A percentile compares a stretch with the other conserved stretches of the same genome.
Conservation (phyloP, 2,888 invertebrate genomes). For the Halictus quadricinctus region DNA sequence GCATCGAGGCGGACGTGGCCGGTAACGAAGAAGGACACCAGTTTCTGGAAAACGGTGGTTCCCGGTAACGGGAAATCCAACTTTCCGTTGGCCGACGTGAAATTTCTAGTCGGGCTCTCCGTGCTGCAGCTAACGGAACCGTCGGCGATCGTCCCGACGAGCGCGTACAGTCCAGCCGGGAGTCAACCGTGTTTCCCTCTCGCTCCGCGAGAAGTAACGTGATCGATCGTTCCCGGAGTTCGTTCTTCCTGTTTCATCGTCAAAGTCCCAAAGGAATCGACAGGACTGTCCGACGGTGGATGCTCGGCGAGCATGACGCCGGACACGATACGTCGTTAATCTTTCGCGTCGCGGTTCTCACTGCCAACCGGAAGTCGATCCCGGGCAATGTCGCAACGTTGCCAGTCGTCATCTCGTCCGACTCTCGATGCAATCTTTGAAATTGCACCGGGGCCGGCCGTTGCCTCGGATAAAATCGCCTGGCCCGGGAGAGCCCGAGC, state of each 20-base stretch:
- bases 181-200: constrained; percentile 25
- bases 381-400: constrained; percentile 51
- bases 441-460: constrained; percentile 64
- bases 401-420: constrained; percentile 60
- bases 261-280: constrained; percentile 62
- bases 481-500: not conserved
- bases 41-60: not conserved
- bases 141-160: constrained; percentile 35
- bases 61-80: not conserved
- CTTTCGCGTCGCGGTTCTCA: constrained; percentile 61
- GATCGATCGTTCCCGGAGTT: constrained; percentile 54
- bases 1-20: not conserved
- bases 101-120: constrained; percentile 12
- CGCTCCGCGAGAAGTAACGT: constrained; percentile 31
- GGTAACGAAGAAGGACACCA: not conserved
- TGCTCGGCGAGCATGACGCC: constrained; percentile 56
- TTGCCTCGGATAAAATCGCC: not conserved
- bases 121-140: constrained; percentile 11
- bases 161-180: not conserved
- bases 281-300: constrained; percentile 57
- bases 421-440: constrained; percentile 70
- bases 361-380: constrained; percentile 65
- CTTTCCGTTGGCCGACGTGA: not conserved
- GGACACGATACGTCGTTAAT: constrained; percentile 69
- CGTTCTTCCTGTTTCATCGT: constrained; percentile 45